Conservation (phyloP, 2,888 invertebrate genomes). For the Eudasyphora cyanicolor region DNA sequence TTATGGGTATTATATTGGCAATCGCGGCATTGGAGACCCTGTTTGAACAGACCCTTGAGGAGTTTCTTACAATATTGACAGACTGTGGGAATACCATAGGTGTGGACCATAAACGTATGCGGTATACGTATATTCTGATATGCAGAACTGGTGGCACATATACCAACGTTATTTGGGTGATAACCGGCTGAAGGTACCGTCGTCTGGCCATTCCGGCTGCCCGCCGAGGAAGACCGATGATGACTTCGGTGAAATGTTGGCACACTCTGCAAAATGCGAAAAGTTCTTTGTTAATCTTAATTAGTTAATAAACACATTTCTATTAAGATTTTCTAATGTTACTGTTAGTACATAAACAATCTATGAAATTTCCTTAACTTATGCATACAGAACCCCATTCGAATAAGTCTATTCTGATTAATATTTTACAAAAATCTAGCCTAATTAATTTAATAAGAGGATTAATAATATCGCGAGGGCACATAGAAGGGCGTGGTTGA, state of each 20-base stretch:
- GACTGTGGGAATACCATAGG: conserved; percentile 97
- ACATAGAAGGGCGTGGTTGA: too few species aligned
- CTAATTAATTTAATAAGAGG: too few species aligned
- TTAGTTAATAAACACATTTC: too few species aligned
- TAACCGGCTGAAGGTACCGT: background rate
- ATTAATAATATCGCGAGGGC: too few species aligned
- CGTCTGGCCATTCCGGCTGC: conserved; percentile 80
- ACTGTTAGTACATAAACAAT: too few species aligned
- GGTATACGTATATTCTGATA: conserved; percentile 86
- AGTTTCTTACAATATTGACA: conserved; percentile 98
- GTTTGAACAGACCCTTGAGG: conserved; percentile 96
- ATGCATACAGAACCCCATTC: too few species aligned
- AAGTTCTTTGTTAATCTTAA: background rate
- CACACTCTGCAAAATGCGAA: conserved; percentile 73
- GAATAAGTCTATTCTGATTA: too few species aligned
- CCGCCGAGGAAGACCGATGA: conserved; percentile 85
- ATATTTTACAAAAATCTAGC: too few species aligned
- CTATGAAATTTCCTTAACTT: too few species aligned
- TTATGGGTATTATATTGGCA: conserved; percentile 98
- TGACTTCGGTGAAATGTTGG: conserved; percentile 82
- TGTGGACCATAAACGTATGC: conserved; percentile 97
- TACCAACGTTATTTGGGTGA: conserved; percentile 76
- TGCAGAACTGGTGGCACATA: conserved; percentile 57
- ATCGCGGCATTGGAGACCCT: conserved; percentile 98
- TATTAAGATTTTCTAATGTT: too few species aligned